Evolutionary conservation across 1,140 invertebrate genomes (phyloP).

Genomic region (Trichonephila clavipes): DNA sequence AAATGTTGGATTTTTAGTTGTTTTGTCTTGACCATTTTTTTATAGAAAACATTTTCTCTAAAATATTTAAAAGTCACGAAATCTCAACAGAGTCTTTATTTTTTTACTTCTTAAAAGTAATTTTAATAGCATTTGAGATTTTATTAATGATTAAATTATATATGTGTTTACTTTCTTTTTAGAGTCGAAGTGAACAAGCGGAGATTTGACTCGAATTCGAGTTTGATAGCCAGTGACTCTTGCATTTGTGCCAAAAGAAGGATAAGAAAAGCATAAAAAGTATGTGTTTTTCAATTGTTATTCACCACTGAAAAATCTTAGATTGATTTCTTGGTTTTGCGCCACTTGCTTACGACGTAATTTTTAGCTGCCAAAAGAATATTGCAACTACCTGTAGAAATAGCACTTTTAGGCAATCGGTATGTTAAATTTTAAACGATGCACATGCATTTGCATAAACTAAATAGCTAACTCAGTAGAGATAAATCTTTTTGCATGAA

Average conservation of each 20-base stretch:
- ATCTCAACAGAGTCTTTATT: too few species aligned
- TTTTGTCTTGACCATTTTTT: too few species aligned
- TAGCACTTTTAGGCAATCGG: too few species aligned
- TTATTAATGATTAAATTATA: too few species aligned
- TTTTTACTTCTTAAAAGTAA: too few species aligned
- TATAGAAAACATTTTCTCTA: too few species aligned
- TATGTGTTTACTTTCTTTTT: neutral
- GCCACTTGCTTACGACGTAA: too few species aligned
- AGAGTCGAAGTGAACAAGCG: neutral
- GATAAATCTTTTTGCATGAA: neutral
- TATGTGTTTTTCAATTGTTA: neutral
- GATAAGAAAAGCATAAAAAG: neutral
- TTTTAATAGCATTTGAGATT: too few species aligned
- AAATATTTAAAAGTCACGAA: too few species aligned
- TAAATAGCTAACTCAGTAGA: neutral
- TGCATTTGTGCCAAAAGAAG: neutral
- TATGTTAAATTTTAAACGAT: neutral
- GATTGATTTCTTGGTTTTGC: too few species aligned
- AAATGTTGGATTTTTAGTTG: too few species aligned
- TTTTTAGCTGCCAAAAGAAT: neutral
- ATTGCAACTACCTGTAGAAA: neutral
- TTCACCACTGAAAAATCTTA: too few species aligned
- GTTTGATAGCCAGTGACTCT: neutral
- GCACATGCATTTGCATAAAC: neutral
- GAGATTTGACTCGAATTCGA: neutral